Conservation (phyloP, 2,113 vertebrate species). For the Thomomys bottae region DNA sequence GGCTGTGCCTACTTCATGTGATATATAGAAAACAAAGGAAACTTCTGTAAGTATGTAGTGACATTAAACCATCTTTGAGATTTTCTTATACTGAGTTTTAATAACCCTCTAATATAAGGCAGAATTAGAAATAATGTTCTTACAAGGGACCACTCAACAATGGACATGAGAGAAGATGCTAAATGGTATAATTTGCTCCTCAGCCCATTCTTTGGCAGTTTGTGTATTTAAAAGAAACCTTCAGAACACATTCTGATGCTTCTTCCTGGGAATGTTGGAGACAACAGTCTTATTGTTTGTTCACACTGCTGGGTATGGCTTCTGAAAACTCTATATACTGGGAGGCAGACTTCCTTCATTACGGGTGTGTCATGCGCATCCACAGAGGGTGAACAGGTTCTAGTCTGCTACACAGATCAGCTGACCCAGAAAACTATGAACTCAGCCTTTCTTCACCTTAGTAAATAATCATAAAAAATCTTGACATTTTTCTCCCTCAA, state of each 20-base stretch:
- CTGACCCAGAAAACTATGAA: background rate
- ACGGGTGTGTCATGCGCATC: too few relatives aligned
- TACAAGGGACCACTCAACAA: background rate
- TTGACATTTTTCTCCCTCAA: background rate
- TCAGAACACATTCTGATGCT: background rate
- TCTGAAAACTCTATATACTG: too few relatives aligned
- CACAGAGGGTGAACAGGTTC: background rate
- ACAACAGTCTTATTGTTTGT: too few relatives aligned
- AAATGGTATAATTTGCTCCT: background rate
- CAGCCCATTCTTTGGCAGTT: background rate
- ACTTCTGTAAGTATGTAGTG: background rate
- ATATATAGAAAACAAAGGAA: background rate
- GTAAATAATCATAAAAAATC: background rate
- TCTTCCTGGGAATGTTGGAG: background rate
- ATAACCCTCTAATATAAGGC: background rate
- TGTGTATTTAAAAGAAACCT: background rate
- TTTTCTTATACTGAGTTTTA: background rate
- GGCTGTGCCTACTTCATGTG: background rate
- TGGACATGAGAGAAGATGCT: background rate
- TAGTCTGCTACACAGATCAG: background rate
- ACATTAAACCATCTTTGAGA: background rate
- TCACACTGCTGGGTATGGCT: too few relatives aligned
- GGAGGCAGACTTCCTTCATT: too few relatives aligned
- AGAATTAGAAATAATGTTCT: background rate
- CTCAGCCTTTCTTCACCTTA: background rate